Percentiles rank a stretch among this genome's conserved stretches.
Evolutionary conservation across 2,888 invertebrate genomes (phyloP).

Genomic region (Oeneis ivallda): DNA sequence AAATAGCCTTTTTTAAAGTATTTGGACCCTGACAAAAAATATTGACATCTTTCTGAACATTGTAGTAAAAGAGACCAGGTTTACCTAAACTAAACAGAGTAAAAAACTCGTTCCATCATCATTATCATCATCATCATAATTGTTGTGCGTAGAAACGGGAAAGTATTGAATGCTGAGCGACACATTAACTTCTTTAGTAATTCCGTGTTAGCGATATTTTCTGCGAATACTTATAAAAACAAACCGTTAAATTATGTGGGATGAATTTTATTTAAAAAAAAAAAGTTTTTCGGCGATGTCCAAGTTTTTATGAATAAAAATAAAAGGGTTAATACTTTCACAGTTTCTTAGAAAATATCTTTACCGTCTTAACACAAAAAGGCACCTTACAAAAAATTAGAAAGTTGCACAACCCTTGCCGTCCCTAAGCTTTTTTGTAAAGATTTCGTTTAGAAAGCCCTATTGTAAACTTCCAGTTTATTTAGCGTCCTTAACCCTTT

Average conservation of each 20-base stretch:
- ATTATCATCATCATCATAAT: no score
- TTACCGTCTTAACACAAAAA: conserved; percentile 53
- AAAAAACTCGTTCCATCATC: not conserved
- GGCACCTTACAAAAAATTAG: conserved; percentile 77
- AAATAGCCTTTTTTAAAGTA: no score
- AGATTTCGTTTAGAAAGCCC: conserved; percentile 64
- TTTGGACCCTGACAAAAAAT: no score
- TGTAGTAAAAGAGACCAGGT: not conserved
- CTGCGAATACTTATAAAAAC: conserved; percentile 2
- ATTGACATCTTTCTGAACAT: no score
- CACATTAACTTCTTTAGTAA: conserved; percentile 4
- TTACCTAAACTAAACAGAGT: not conserved
- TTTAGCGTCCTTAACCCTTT: conserved; percentile 73
- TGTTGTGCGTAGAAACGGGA: not conserved
- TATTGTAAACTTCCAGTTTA: conserved; percentile 65
- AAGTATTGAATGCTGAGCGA: not conserved
- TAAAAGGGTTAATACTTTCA: conserved; percentile 71
- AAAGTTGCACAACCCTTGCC: conserved; percentile 81
- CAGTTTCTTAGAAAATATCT: conserved; percentile 66
- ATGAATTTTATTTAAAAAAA: conserved; percentile 10
- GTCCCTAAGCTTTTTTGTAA: conserved; percentile 64
- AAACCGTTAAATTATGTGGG: conserved; percentile 10
- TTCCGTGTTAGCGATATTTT: conserved; percentile 5
- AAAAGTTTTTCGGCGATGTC: conserved; percentile 13
- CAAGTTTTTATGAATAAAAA: conserved; percentile 11